Base-by-base conservation (phyloP, 2,888 invertebrate genomes). In the Tethea ocularis region DNA sequence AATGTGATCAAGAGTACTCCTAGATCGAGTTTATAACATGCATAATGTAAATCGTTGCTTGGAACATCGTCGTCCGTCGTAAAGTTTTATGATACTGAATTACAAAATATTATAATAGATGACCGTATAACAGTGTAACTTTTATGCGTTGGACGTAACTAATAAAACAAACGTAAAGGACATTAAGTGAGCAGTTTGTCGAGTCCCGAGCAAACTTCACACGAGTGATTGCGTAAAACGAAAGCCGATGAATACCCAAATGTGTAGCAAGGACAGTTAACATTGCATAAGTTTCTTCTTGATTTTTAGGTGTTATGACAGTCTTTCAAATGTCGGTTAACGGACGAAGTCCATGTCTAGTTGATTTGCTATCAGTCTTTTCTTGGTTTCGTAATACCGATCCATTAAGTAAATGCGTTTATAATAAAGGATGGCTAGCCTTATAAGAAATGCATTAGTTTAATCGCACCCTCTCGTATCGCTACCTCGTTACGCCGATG, bases 401-500 rank as follows among this genome's bases (percentile, higher is more conserved):
- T 80, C 78, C 83, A 86, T 87, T 86, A 82, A 71, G 65, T 69
- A 85, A 88, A 88, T 88, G 85, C 74, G 75, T 82, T 88, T 89
- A 86, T 89, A 89, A 89, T 87, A 86, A 82, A 82, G 83, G 84
- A 77, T 80, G 64, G 62, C 66, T 66, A 65, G 61, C 51, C 65
- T 67, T 67, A 66, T 69, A 78, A 81, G 78, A 86, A 87, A 77
- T 88, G 86, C 89, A 89, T 90, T 88, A 89, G 79, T 77, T 71
- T 87, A 87, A 89, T 87, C 81, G 83, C 71, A 76, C 69, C 75
- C 68, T 67, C 61, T 69, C 64, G 63, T 46, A 46, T 46, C 66
- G 78, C 78, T 81, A 72, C 81, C 86, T 88, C 72, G 88, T 88
- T 88, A 86, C 87, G 77, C 75, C 20, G 46, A 17, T 51, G 54